Conservation (phyloP, 2,888 invertebrate genomes). For the Eupithecia inturbata region DNA sequence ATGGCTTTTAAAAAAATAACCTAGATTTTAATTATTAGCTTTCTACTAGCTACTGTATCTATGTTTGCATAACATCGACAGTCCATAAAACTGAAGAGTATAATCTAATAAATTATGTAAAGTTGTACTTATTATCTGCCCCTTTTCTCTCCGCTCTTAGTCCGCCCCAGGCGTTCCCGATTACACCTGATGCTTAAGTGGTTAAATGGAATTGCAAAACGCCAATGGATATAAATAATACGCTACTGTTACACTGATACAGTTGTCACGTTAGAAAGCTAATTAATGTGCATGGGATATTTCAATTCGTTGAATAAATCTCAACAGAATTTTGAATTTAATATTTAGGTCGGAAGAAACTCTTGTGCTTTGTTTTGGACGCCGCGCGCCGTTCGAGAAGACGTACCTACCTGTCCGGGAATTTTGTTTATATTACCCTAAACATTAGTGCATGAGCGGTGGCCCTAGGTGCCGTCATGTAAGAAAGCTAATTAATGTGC, state of each 20-base stretch:
- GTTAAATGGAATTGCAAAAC: slow-evolving; percentile 66
- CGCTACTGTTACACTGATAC: slow-evolving; percentile 41
- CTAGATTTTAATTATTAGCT: neutral
- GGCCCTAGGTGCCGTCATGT: too few species aligned
- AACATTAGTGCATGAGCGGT: too few species aligned
- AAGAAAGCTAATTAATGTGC: slow-evolving; percentile 36
- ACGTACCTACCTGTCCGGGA: too few species aligned
- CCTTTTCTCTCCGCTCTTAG: slow-evolving; percentile 19
- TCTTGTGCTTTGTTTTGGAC: neutral
- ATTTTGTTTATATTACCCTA: too few species aligned
- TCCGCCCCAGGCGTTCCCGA: slow-evolving; percentile 48
- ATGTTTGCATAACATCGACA: neutral
- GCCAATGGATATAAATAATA: slow-evolving; percentile 46
- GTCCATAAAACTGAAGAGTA: neutral
- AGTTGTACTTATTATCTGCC: neutral
- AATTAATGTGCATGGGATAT: slow-evolving; percentile 19
- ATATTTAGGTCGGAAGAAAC: neutral
- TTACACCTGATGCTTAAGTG: slow-evolving; percentile 63
- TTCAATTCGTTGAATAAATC: slow-evolving; percentile 23
- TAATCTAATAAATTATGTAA: neutral
- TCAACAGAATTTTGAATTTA: neutral
- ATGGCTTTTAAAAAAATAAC: neutral
- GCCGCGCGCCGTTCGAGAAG: too few species aligned
- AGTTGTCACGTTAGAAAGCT: slow-evolving; percentile 36
- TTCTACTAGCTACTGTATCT: too few species aligned